These are phyloP conservation scores for Balanococcus diminutus DNA, from an alignment of 2,888 invertebrate genomes.

Conservation along the genomic window DNA sequence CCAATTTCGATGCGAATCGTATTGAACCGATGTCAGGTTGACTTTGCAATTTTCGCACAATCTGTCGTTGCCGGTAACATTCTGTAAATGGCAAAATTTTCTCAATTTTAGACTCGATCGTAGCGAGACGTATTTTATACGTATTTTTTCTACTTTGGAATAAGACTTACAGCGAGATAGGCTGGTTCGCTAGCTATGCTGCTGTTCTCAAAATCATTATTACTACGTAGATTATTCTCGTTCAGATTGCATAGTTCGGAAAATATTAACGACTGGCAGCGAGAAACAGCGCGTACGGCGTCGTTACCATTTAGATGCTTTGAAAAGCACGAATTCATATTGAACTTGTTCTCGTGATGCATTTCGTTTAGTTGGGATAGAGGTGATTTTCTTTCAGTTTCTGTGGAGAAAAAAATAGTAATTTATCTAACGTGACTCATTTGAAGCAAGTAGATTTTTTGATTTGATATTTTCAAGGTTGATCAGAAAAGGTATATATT, in stretches of 20 bases:
- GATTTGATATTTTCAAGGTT: too few relatives aligned
- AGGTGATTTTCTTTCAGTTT: constrained; percentile 64
- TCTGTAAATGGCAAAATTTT: constrained; percentile 54
- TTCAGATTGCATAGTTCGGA: constrained; percentile 66
- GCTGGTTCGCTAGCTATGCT: constrained; percentile 88
- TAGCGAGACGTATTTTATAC: background rate
- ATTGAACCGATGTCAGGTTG: constrained; percentile 55
- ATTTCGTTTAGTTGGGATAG: constrained; percentile 80
- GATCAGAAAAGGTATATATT: too few relatives aligned
- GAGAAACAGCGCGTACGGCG: constrained; percentile 63
- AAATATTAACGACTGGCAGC: constrained; percentile 74
- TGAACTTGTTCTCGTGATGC: constrained; percentile 74
- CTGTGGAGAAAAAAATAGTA: background rate
- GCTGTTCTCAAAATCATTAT: constrained; percentile 66
- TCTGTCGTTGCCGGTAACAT: constrained; percentile 56
- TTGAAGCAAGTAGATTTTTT: background rate
- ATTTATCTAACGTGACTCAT: too few relatives aligned
- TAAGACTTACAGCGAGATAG: constrained; percentile 63
- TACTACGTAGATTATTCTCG: constrained; percentile 46
- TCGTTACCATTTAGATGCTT: constrained; percentile 54
- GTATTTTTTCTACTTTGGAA: too few relatives aligned
- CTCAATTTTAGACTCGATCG: background rate
- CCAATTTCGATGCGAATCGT: constrained; percentile 39
- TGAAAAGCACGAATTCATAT: constrained; percentile 63
- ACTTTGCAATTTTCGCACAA: constrained; percentile 59